Evolutionary conservation across 2,888 invertebrate genomes (phyloP).

Genomic region (Tipula helvola): DNA sequence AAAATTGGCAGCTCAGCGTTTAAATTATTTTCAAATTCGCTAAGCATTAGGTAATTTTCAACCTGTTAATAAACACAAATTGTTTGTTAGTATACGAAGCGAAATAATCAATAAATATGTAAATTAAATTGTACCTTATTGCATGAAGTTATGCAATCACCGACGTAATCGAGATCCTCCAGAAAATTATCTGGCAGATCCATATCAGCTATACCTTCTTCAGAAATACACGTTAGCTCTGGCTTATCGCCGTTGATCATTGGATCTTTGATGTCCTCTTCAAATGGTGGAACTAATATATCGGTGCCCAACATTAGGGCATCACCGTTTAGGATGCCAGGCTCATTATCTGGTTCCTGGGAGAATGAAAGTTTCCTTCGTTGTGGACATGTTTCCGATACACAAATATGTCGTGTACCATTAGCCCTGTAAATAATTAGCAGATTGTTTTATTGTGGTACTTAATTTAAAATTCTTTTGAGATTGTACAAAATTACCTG

Average conservation of each 20-base stretch:
- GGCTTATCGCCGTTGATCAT: constrained; percentile 45
- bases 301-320: constrained; percentile 39
- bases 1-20: constrained; percentile 56
- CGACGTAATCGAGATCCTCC: constrained; percentile 66
- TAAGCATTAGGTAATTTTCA: constrained; percentile 74
- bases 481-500: constrained; percentile 17
- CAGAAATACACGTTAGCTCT: constrained; percentile 72
- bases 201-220: constrained; percentile 72
- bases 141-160: constrained; percentile 73
- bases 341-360: constrained; percentile 45
- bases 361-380: constrained; percentile 43
- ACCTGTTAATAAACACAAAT: constrained; percentile 38
- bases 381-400: constrained; percentile 44
- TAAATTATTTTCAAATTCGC: constrained; percentile 74
- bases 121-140: constrained; percentile 47
- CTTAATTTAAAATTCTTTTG: background rate
- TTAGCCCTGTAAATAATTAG: constrained; percentile 31
- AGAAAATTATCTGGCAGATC: constrained; percentile 68
- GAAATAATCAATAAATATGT: background rate
- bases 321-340: constrained; percentile 37
- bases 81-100: background rate
- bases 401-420: constrained; percentile 43
- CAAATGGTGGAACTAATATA: constrained; percentile 36
- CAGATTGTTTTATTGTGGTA: background rate
- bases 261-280: constrained; percentile 31